phyloP scores from a whole-genome alignment of 2,113 vertebrate species.

The Catharus minimus region DNA sequence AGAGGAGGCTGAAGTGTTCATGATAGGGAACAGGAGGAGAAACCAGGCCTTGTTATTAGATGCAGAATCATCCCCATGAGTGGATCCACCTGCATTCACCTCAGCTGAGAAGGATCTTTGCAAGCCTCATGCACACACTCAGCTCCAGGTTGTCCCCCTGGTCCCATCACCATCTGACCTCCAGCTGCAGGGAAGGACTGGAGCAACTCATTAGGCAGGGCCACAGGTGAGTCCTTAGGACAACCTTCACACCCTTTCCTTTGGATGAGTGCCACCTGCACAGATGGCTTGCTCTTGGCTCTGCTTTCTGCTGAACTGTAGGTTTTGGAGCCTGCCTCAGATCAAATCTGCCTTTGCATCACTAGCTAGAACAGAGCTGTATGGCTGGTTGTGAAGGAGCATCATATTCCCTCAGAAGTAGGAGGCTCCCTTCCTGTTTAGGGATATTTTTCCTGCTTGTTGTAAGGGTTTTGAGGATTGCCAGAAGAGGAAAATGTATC shows the following conservation, averaged over 20 bases:
- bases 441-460: background rate
- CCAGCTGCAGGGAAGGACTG: background rate
- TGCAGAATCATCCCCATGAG: background rate
- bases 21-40: background rate
- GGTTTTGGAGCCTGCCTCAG: background rate
- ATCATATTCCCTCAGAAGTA: background rate
- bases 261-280: background rate
- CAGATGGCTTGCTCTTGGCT: background rate
- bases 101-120: background rate
- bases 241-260: background rate
- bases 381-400: background rate
- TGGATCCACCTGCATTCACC: background rate
- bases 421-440: background rate
- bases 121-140: background rate
- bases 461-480: background rate
- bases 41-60: background rate
- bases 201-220: background rate
- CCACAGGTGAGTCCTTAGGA: background rate
- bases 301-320: background rate
- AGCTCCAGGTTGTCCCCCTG: background rate
- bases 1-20: background rate
- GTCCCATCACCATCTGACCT: background rate
- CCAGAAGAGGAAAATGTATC: background rate
- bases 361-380: background rate
- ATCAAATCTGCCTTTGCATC: background rate